Evolutionary conservation across 23 tunicate species (phyloP), one percentile per base, ranked within the genome.

Genomic region (Oikopleura albicans): DNA sequence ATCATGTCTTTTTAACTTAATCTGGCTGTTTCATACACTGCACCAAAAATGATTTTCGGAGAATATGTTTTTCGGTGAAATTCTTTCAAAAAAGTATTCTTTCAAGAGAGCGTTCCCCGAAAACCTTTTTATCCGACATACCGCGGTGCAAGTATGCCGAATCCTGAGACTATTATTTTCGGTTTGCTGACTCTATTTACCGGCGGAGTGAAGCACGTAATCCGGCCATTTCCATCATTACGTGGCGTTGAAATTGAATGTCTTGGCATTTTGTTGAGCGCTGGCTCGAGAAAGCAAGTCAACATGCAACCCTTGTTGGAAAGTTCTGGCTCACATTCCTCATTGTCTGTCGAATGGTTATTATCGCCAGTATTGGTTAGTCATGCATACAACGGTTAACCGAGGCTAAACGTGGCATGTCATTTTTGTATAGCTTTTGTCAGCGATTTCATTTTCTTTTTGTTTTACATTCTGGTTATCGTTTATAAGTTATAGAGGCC

Each of bases 211-310:
- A 49, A 49, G 22, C 12, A 49, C 16, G 16, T 22, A 49, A 49
- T 22, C 16, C 16, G 16, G 12, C 22, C 22, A 49, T 12, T 12
- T 22, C 63, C 16, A 49, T 49, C 22, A 8, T 49, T 49, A 22
- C 63, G 12, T 49, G 22, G 63, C 12, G 83, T 76, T 39, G 56
- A 83, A 0, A 38, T 39, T 83, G 57, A 40, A 95, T 95, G 99
- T 91, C 96, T 83, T 95, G 99, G 99, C 99, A 95, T 76, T 95
- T 95, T 85, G 40, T 95, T 59, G 99, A 95, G 86, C 41, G 99
- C 41, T 95, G 99, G 99, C 79, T 95, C 16, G 96, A 95, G 75
- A 95, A 95, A 76, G 92, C 95, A 0, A 95, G 91, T 56, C 99
- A 95, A 40, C 96, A 95, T 88, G 89, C 99, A 40, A 95, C 99